These are phyloP conservation scores for Holacanthella duospinosa DNA, from an alignment of 2,888 invertebrate species.

Conservation along the genomic window DNA sequence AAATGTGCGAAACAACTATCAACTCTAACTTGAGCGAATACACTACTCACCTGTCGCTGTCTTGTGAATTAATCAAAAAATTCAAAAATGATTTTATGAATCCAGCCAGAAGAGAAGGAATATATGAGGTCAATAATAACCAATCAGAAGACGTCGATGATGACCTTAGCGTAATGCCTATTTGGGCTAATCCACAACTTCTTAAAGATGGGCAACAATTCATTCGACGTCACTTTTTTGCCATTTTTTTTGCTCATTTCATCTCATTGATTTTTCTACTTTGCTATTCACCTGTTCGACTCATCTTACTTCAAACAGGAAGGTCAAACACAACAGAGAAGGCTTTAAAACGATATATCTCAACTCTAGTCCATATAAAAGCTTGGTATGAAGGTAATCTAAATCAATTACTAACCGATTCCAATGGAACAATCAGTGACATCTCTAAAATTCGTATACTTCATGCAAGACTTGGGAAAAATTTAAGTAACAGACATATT, in stretches of 20 bases:
- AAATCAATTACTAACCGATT: conserved; percentile 39
- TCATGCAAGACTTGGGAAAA: conserved; percentile 21
- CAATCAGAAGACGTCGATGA: background rate
- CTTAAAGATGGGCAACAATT: conserved; percentile 53
- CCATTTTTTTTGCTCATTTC: conserved; percentile 60
- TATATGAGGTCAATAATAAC: background rate
- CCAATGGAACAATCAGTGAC: conserved; percentile 18
- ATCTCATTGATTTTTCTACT: conserved; percentile 64
- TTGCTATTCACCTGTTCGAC: conserved; percentile 60
- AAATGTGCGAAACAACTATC: too few relatives aligned
- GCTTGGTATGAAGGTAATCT: conserved; percentile 68
- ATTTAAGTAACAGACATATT: background rate
- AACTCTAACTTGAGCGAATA: too few relatives aligned
- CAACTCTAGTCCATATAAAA: conserved; percentile 63
- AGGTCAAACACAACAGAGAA: conserved; percentile 55
- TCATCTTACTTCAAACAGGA: conserved; percentile 59
- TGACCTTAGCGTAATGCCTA: background rate
- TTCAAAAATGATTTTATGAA: background rate
- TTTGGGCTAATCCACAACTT: conserved; percentile 22
- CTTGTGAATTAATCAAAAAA: background rate
- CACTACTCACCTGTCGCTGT: too few relatives aligned
- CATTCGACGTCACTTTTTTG: conserved; percentile 58
- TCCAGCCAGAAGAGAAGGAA: background rate
- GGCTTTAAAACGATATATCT: conserved; percentile 65
- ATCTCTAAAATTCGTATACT: conserved; percentile 22